Conservation (phyloP, 2,888 invertebrate genomes). For the Heliconius hortense region DNA sequence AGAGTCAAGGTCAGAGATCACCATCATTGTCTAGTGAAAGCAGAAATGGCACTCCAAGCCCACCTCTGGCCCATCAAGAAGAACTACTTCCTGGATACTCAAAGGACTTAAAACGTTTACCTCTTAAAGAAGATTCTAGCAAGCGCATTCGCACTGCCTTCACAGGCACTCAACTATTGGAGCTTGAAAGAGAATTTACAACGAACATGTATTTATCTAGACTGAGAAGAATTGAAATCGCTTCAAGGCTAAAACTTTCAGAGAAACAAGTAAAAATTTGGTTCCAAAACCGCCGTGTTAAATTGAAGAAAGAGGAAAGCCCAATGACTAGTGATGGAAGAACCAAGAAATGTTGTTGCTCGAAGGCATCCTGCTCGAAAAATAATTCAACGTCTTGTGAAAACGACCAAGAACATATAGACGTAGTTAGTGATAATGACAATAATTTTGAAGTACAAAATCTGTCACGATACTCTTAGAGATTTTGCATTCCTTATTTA, state of each 20-base stretch:
- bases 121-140: conserved; percentile 85
- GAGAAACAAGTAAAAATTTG: conserved; percentile 98
- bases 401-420: conserved; percentile 70
- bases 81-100: conserved; percentile 73
- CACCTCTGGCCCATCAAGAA: conserved; percentile 73
- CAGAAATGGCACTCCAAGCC: conserved; percentile 81
- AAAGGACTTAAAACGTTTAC: conserved; percentile 71
- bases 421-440: conserved; percentile 74
- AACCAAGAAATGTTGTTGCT: conserved; percentile 69
- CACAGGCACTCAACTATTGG: conserved; percentile 93
- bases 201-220: conserved; percentile 95
- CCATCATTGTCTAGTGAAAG: conserved; percentile 75
- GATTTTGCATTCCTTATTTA: conserved; percentile 7
- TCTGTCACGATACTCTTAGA: conserved; percentile 62
- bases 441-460: conserved; percentile 63
- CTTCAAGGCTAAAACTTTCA: conserved; percentile 91
- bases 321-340: conserved; percentile 70
- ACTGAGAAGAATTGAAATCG: conserved; percentile 94
- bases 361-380: conserved; percentile 62
- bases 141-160: conserved; percentile 96
- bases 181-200: conserved; percentile 94
- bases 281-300: conserved; percentile 97
- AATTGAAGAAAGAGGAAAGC: conserved; percentile 94
- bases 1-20: conserved; percentile 70
- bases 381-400: conserved; percentile 61